Evolutionary conservation across 2,888 invertebrate genomes (phyloP).

Genomic region (Allacma fusca): DNA sequence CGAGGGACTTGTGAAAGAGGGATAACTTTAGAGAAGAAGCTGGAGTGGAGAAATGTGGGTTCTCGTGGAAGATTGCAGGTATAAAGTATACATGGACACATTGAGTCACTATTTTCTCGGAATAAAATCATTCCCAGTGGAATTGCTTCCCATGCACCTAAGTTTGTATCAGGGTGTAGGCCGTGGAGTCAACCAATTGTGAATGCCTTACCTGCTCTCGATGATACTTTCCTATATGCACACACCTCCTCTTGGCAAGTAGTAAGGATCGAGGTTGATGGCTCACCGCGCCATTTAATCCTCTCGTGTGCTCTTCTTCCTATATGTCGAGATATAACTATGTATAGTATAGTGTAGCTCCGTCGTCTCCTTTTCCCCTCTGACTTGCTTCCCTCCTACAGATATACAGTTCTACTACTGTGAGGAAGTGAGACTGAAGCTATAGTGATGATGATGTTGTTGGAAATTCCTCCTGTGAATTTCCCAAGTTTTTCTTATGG

Average conservation of each 20-base stretch:
- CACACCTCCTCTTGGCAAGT: slow-evolving; percentile 30
- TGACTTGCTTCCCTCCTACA: neutral
- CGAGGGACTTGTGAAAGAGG: no score
- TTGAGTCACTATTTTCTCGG: neutral
- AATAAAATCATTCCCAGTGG: slow-evolving; percentile 13
- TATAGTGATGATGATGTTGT: no score
- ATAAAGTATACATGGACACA: slow-evolving; percentile 5
- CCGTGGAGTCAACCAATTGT: neutral
- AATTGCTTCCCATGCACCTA: neutral
- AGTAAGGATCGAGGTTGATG: slow-evolving; percentile 35
- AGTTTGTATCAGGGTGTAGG: neutral
- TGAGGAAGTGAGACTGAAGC: no score
- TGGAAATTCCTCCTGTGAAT: no score
- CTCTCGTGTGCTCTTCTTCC: slow-evolving; percentile 11
- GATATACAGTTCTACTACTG: neutral
- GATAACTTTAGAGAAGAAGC: no score
- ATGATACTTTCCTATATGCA: slow-evolving; percentile 9
- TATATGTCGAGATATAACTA: neutral
- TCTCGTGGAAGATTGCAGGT: no score
- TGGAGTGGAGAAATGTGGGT: no score
- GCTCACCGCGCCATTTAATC: slow-evolving; percentile 42
- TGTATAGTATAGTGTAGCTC: neutral
- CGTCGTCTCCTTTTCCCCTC: neutral
- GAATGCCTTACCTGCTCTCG: slow-evolving; percentile 11
- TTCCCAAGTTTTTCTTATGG: no score